These are phyloP conservation scores for Baryphthengus martii DNA, from an alignment of 2,113 vertebrate genomes.

Conservation along the genomic window DNA sequence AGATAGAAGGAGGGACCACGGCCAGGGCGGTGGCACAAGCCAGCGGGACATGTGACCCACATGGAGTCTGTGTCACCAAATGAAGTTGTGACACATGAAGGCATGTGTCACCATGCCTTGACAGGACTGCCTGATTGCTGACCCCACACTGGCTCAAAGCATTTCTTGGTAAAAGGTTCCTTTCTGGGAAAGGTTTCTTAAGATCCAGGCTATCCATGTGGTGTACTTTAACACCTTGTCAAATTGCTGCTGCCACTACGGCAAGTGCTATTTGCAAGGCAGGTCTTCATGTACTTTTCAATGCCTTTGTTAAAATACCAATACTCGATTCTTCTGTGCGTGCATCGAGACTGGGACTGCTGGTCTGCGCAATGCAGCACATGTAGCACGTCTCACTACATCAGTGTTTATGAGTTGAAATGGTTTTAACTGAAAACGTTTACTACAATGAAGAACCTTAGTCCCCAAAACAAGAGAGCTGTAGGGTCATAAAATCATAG, in stretches of 20 bases:
- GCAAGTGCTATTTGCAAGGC: not conserved
- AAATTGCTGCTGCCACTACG: not conserved
- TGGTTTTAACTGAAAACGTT: not conserved
- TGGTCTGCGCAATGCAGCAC: not conserved
- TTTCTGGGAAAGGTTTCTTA: conserved; percentile 24
- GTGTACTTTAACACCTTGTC: not conserved
- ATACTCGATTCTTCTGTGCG: not conserved
- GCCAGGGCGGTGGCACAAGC: conserved; percentile 32
- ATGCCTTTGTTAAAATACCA: not conserved
- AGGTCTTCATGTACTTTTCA: not conserved
- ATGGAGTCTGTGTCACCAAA: conserved; percentile 48
- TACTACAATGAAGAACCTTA: not conserved
- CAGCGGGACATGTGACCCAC: conserved; percentile 60
- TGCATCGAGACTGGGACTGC: not conserved
- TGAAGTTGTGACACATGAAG: not conserved
- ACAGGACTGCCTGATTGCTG: not conserved
- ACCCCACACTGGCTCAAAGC: not conserved
- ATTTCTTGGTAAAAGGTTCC: conserved; percentile 21
- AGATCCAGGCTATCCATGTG: not conserved
- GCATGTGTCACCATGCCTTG: not conserved
- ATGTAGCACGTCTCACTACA: not conserved
- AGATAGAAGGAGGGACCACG: not conserved
- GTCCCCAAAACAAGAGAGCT: not conserved
- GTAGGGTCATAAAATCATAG: not conserved
- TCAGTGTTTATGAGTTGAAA: not conserved